These are phyloP conservation scores for Dasypus novemcinctus DNA, from an alignment of 2,113 vertebrate species.

Conservation along the genomic window DNA sequence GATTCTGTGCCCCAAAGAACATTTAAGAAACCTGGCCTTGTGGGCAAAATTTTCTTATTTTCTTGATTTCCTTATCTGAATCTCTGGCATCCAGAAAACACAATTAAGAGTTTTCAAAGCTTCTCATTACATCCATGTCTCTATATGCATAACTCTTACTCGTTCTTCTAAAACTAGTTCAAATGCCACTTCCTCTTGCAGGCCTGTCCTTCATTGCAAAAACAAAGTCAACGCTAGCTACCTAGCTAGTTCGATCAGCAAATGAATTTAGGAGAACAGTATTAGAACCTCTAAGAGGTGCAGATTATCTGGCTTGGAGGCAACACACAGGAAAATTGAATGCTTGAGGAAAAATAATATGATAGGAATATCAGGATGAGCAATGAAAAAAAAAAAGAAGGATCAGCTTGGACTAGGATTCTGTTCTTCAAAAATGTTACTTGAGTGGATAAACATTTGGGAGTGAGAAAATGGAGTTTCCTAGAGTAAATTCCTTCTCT, in stretches of 20 bases:
- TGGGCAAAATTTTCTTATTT: neutral
- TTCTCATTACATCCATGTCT: neutral
- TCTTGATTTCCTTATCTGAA: neutral
- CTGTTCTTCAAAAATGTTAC: neutral
- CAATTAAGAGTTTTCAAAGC: neutral
- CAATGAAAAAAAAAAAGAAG: neutral
- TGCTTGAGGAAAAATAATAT: neutral
- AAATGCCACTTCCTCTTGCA: neutral
- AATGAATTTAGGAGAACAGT: neutral
- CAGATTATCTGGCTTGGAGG: neutral
- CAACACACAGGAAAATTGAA: neutral
- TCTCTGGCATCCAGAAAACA: neutral
- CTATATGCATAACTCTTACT: neutral
- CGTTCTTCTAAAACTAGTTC: neutral
- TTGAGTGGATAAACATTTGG: neutral
- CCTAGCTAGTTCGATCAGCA: neutral
- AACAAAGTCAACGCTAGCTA: neutral
- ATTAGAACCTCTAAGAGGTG: neutral
- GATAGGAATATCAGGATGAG: neutral
- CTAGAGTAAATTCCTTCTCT: neutral
- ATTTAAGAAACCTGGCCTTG: neutral
- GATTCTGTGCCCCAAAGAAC: neutral
- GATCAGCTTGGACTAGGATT: neutral
- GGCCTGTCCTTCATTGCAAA: neutral
- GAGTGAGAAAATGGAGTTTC: neutral